phyloP scores from a whole-genome alignment of 2,797 vertebrate genomes.

The Ciconia nigra region DNA sequence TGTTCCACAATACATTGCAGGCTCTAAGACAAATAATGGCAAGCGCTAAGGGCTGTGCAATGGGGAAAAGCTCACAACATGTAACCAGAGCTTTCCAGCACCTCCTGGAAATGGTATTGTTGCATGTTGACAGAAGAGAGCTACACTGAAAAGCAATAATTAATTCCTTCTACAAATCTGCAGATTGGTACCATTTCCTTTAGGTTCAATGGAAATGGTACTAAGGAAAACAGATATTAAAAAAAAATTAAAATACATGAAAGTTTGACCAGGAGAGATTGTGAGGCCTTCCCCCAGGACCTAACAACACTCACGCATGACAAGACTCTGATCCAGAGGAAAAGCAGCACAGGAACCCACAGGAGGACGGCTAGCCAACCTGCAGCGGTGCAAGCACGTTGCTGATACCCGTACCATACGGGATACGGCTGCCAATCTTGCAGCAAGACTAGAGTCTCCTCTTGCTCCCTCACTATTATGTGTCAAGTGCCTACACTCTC shows the following conservation, averaged over 20 bases:
- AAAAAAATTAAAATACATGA: not conserved
- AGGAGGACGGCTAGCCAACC: not conserved
- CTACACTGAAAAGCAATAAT: not conserved
- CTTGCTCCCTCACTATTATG: not conserved
- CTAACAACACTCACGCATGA: not conserved
- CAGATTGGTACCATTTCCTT: not conserved
- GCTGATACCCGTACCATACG: accelerated
- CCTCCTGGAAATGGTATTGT: not conserved
- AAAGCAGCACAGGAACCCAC: not conserved
- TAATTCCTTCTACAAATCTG: not conserved
- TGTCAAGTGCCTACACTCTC: not conserved
- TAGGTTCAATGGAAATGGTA: not conserved
- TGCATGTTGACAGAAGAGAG: not conserved
- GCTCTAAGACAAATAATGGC: not conserved
- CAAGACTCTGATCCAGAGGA: too few species aligned
- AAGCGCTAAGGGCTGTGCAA: not conserved
- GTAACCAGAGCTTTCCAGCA: not conserved
- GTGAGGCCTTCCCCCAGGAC: not conserved
- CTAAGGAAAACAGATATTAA: not conserved
- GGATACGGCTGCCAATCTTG: not conserved
- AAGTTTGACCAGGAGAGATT: not conserved
- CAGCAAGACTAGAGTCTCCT: not conserved
- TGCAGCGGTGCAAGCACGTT: accelerated
- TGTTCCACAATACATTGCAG: not conserved
- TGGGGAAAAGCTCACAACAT: not conserved